phyloP scores from a whole-genome alignment of 2,797 vertebrate species.

The Lagodon rhomboides region DNA sequence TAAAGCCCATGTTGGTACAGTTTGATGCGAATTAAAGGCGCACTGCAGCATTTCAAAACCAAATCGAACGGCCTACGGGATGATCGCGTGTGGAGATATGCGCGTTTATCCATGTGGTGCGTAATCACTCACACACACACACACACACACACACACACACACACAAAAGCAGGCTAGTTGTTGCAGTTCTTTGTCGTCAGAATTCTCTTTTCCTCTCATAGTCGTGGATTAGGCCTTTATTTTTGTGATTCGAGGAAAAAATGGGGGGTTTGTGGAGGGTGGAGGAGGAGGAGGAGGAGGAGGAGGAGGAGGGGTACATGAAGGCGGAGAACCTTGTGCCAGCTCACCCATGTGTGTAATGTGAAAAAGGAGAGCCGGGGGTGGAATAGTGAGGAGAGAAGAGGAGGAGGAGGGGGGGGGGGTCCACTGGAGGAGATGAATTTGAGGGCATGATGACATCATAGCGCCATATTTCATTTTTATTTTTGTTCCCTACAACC shows the following conservation, averaged over 20 bases:
- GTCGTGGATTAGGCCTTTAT: conserved; percentile 52
- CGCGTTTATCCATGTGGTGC: background rate
- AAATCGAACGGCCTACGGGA: background rate
- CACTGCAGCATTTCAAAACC: background rate
- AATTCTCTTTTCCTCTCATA: background rate
- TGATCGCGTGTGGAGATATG: background rate
- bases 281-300: background rate
- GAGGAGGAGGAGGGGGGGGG: conserved; percentile 54
- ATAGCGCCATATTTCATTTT: conserved; percentile 59
- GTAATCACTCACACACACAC: too few relatives aligned
- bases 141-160: too few relatives aligned
- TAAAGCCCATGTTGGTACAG: background rate
- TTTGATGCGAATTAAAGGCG: background rate
- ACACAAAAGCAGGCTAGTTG: too few relatives aligned
- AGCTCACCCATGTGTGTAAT: conserved; percentile 96
- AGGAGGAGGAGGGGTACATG: conserved; percentile 31
- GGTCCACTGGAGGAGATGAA: conserved; percentile 18
- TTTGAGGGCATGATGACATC: conserved; percentile 43
- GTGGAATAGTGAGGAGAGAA: conserved; percentile 64
- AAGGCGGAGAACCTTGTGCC: conserved; percentile 80
- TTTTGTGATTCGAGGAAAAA: conserved; percentile 57
- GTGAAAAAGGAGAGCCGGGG: conserved; percentile 85
- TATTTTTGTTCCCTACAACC: conserved; percentile 36
- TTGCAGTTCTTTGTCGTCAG: background rate
- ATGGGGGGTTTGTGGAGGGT: conserved; percentile 6